These are phyloP conservation scores for Sialia sialis DNA, from an alignment of 2,113 vertebrate species.

Conservation along the genomic window DNA sequence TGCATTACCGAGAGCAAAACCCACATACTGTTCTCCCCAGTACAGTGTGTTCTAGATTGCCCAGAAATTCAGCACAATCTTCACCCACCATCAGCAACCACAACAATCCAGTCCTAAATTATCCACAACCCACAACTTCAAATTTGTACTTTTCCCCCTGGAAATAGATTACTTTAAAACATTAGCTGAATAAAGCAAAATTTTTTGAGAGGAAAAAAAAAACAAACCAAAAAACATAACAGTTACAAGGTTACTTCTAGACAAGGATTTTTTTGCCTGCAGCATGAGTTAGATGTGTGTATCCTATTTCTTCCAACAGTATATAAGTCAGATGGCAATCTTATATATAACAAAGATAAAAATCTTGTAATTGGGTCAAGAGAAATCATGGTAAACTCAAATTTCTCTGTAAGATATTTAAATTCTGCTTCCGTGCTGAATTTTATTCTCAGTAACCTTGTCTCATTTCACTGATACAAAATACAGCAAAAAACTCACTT, in stretches of 20 bases:
- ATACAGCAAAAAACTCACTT: not conserved
- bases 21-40: not conserved
- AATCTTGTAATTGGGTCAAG: not conserved
- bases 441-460: not conserved
- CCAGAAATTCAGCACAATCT: not conserved
- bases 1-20: not conserved
- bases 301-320: not conserved
- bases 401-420: not conserved
- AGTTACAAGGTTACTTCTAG: not conserved
- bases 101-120: not conserved
- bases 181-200: not conserved
- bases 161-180: not conserved
- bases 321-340: not conserved
- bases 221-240: not conserved
- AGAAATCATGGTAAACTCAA: not conserved
- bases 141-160: not conserved
- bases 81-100: not conserved
- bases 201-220: not conserved
- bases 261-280: not conserved
- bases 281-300: not conserved
- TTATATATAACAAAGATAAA: not conserved
- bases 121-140: not conserved
- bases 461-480: not conserved
- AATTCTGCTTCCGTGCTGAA: not conserved
- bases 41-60: not conserved